Conservation (phyloP, 2,888 invertebrate genomes). For the Chrysolina haemoptera region DNA sequence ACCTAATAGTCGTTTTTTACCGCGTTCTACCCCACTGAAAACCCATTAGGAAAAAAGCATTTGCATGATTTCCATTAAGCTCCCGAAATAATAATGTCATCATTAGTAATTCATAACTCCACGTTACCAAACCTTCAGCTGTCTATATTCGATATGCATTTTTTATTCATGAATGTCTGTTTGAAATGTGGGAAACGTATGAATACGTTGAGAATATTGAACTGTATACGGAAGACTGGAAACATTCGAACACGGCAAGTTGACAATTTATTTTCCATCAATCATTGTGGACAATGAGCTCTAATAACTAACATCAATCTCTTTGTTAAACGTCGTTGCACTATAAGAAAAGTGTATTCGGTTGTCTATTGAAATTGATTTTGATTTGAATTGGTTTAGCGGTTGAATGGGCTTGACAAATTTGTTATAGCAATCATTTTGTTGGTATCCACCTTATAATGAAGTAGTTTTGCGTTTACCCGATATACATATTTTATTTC, state of each 20-base stretch:
- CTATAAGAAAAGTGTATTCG: background rate
- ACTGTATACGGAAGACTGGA: background rate
- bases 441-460: background rate
- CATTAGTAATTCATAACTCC: constrained; percentile 12
- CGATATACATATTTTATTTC: too few species aligned
- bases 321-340: background rate
- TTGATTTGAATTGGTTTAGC: background rate
- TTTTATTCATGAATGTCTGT: constrained; percentile 15
- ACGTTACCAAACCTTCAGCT: constrained; percentile 11
- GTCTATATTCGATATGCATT: constrained; percentile 14
- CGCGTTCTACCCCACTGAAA: background rate
- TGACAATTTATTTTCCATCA: constrained; percentile 7
- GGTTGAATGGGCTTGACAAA: background rate
- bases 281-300: background rate
- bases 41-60: constrained; percentile 7
- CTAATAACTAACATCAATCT: background rate
- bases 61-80: background rate
- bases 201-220: constrained; percentile 13
- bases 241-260: constrained; percentile 1
- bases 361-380: background rate
- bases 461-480: too few species aligned
- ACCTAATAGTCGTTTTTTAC: background rate
- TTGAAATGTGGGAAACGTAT: constrained; percentile 14
- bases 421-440: background rate
- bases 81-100: constrained; percentile 10